A percentile compares a stretch with the other conserved stretches of the same genome.
Conservation (phyloP, 2,797 vertebrate genomes). For the Holocentrus rufus region DNA sequence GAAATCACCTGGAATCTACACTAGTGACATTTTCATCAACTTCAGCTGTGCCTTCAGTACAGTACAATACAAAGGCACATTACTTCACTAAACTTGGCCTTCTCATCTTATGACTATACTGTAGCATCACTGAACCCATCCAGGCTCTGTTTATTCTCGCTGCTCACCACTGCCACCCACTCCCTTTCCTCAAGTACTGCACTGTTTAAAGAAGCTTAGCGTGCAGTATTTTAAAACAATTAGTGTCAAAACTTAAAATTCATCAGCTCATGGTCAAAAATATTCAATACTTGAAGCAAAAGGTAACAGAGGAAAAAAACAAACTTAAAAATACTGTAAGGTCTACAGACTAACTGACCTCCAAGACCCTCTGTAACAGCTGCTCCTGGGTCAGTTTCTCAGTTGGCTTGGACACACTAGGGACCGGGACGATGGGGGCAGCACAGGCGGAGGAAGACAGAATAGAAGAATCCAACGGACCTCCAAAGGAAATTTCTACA, state of each 20-base stretch:
- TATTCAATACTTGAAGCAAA: not conserved
- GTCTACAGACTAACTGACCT: conserved; percentile 61
- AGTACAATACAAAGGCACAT: too few species aligned
- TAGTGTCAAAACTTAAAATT: not conserved
- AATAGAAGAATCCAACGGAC: not conserved
- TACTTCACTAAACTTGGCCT: too few species aligned
- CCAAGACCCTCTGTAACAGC: conserved; percentile 69
- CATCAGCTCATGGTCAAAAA: not conserved
- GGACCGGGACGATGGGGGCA: conserved; percentile 1
- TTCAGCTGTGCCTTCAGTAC: too few species aligned
- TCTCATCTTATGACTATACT: too few species aligned
- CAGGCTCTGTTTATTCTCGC: too few species aligned
- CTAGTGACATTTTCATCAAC: too few species aligned
- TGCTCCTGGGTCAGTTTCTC: conserved; percentile 60
- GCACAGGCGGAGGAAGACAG: not conserved
- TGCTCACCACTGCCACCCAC: too few species aligned
- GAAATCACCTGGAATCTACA: too few species aligned
- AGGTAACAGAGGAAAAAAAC: not conserved
- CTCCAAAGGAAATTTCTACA: conserved; percentile 11
- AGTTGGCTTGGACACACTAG: conserved; percentile 14
- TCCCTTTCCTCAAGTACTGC: too few species aligned
- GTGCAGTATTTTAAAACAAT: not conserved
- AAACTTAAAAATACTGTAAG: not conserved
- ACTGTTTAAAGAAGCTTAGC: not conserved
- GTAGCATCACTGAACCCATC: too few species aligned